A percentile compares a stretch with the other conserved stretches of the same genome.
Evolutionary conservation across 2,797 vertebrate genomes (phyloP).

Genomic region (Microcaecilia unicolor): DNA sequence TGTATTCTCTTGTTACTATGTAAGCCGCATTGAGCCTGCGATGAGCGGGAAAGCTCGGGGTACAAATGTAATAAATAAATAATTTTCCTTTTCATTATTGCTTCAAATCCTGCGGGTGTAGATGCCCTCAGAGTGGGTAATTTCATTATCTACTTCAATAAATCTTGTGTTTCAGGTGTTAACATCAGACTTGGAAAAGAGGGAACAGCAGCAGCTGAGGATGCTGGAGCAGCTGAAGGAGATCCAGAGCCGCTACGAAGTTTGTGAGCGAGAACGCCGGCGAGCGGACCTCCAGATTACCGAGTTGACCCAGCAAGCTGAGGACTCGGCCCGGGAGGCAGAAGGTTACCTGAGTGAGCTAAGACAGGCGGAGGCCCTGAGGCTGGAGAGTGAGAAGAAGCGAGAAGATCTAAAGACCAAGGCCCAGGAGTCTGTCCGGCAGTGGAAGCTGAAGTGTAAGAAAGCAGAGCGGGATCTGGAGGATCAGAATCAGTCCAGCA

Average conservation of each 20-base stretch:
- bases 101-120: no score
- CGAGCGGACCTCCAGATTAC: conserved; percentile 50
- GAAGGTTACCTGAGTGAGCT: conserved; percentile 48
- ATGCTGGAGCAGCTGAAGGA: conserved; percentile 79
- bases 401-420: conserved; percentile 77
- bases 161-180: conserved; percentile 69
- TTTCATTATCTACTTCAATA: no score
- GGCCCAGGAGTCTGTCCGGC: conserved; percentile 76
- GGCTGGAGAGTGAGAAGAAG: conserved; percentile 63
- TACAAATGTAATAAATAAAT: no score
- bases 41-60: no score
- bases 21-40: no score
- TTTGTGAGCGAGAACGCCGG: conserved; percentile 38
- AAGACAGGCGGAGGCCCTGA: conserved; percentile 55
- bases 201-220: conserved; percentile 73
- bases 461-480: conserved; percentile 68
- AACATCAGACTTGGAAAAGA: conserved; percentile 63
- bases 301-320: conserved; percentile 52
- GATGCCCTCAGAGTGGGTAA: no score
- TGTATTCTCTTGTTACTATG: no score
- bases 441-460: conserved; percentile 82
- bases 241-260: conserved; percentile 61
- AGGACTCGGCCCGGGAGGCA: conserved; percentile 58
- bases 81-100: no score
- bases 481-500: conserved; percentile 53